A percentile compares a stretch with the other conserved stretches of the same genome.
Evolutionary conservation across 2,113 vertebrate species (phyloP).

Genomic region (Columba janthina): DNA sequence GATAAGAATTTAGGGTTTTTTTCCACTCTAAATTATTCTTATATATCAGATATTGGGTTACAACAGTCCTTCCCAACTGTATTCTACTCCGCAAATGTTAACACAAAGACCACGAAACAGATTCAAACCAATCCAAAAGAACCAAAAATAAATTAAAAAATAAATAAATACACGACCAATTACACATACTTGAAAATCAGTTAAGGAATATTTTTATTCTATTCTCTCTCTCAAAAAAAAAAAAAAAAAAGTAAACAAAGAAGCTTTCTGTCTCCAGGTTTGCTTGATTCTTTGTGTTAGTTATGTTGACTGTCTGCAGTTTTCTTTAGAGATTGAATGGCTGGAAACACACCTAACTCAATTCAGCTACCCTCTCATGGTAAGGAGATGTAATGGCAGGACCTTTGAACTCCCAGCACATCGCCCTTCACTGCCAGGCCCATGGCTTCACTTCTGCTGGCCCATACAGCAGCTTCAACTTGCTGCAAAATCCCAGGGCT

Average conservation of each 20-base stretch:
- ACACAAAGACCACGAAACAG: neutral
- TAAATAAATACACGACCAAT: neutral
- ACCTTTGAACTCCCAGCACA: neutral
- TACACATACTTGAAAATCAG: neutral
- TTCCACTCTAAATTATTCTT: neutral
- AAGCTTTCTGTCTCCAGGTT: neutral
- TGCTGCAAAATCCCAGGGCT: neutral
- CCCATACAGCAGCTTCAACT: neutral
- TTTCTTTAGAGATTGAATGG: neutral
- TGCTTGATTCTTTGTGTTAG: neutral
- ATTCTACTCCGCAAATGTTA: neutral
- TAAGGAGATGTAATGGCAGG: neutral
- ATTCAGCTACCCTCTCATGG: neutral
- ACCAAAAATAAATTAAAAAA: neutral
- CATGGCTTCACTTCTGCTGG: neutral
- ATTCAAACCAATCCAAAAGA: neutral
- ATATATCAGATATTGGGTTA: neutral
- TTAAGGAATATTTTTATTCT: neutral
- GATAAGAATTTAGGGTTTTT: neutral
- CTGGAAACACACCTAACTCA: neutral
- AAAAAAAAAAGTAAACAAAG: neutral
- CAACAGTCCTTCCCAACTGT: neutral
- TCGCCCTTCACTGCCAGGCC: neutral
- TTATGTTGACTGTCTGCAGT: neutral
- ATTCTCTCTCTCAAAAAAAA: neutral